phyloP scores from a whole-genome alignment of 2,888 invertebrate genomes.

The Pollenia labialis region DNA sequence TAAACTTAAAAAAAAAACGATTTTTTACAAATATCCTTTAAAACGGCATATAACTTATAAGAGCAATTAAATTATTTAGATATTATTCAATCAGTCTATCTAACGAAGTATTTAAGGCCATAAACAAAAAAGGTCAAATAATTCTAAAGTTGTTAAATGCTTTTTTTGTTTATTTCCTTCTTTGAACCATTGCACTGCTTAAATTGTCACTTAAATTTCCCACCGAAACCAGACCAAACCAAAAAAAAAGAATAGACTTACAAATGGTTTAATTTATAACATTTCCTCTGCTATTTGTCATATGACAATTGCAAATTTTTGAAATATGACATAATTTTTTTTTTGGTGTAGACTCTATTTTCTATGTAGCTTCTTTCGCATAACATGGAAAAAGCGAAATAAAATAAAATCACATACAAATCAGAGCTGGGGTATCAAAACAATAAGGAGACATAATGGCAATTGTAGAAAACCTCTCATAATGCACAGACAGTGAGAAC shows the following conservation, averaged over 20 bases:
- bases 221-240: slow-evolving; percentile 28
- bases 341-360: slow-evolving; percentile 26
- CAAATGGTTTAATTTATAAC: slow-evolving; percentile 61
- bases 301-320: slow-evolving; percentile 69
- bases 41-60: too few species aligned
- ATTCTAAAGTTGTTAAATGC: too few species aligned
- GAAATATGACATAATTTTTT: slow-evolving; percentile 52
- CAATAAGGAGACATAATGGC: slow-evolving; percentile 40
- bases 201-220: slow-evolving; percentile 16
- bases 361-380: slow-evolving; percentile 16
- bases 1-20: too few species aligned
- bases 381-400: slow-evolving; percentile 22
- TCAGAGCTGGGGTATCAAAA: slow-evolving; percentile 30
- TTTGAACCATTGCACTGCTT: not conserved
- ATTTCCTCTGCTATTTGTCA: slow-evolving; percentile 68
- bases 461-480: slow-evolving; percentile 26
- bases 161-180: not conserved
- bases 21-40: too few species aligned
- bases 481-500: not conserved
- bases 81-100: too few species aligned
- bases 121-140: too few species aligned
- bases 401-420: slow-evolving; percentile 55
- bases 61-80: too few species aligned
- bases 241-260: not conserved
- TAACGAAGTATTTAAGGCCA: too few species aligned